phyloP scores from a whole-genome alignment of 2,888 invertebrate genomes.

The Beris chalybata region DNA sequence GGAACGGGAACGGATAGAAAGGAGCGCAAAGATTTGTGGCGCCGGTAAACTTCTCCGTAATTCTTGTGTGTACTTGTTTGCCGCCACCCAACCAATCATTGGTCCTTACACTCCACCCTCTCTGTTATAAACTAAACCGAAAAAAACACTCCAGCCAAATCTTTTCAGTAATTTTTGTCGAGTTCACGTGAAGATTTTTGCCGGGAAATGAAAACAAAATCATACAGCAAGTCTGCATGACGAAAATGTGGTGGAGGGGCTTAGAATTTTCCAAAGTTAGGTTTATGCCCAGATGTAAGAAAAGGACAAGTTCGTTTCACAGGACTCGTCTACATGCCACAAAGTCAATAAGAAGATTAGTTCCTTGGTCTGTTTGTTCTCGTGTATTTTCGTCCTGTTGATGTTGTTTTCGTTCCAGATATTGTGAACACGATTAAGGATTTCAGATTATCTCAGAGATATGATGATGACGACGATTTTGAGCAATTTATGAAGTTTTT shows the following conservation, averaged over 20 bases:
- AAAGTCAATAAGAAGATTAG: slow-evolving; percentile 32
- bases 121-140: too few relatives aligned
- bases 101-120: background rate
- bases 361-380: slow-evolving; percentile 24
- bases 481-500: slow-evolving; percentile 27
- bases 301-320: slow-evolving; percentile 25
- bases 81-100: background rate
- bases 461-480: slow-evolving; percentile 29
- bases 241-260: background rate
- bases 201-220: too few relatives aligned
- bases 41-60: slow-evolving; percentile 39
- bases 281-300: slow-evolving; percentile 15
- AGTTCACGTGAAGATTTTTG: too few relatives aligned
- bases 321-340: slow-evolving; percentile 25
- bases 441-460: background rate
- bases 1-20: slow-evolving; percentile 3
- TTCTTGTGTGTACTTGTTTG: slow-evolving; percentile 24
- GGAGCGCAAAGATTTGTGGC: slow-evolving; percentile 39
- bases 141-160: too few relatives aligned
- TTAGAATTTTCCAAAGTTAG: background rate
- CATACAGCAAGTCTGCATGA: too few relatives aligned
- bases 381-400: slow-evolving; percentile 11
- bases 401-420: background rate
- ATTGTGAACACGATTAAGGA: slow-evolving; percentile 28
- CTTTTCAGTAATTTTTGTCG: too few relatives aligned